Base-by-base conservation (phyloP, 2,888 invertebrate species). In the Mayetiola destructor region DNA sequence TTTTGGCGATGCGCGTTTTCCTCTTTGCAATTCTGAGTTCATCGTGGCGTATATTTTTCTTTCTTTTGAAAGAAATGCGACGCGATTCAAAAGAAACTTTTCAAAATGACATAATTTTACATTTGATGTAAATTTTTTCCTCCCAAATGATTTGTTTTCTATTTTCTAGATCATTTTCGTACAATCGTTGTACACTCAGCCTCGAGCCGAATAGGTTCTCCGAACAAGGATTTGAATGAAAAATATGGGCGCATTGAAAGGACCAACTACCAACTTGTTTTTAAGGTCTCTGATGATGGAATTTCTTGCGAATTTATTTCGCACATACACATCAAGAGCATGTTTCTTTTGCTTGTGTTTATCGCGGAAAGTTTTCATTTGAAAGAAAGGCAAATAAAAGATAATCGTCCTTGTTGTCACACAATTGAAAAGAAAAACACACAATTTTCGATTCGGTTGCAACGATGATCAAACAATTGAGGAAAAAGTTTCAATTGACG, bases 401-500 rank as follows among this genome's bases (percentile, higher is more conserved):
- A 36, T n/a, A 36, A 5, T 36, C 10, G 32, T 32, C 10, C 32
- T 32, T 6, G 8, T 32, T 32, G n/a, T n/a, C n/a, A n/a, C 32
- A 9, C 14, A 36, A 40, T 27, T 1, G 9, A 3, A 48, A 6
- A 3, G 27, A 48, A 27, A 48, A 48, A n/a, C 18, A 48, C 6
- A 48, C 48, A 48, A 48, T 48, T 48, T 48, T 16, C 48, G 23
- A 48, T 48, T 27, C n/a, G 16, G 14, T 27, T n/a, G 5, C 4
- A n/a, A 2, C 29, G 29, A 6, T 48, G 48, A n/a, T n/a, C n/a
- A n/a, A n/a, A n/a, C n/a, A n/a, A n/a, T n/a, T n/a, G n/a, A 48
- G 16, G n/a, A n/a, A 5, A 27, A 48, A 48, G 27, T 48, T 48
- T 48, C 48, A 48, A 48, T 27, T 48, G 48, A 48, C 48, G 27